Percentiles rank a stretch among this genome's conserved stretches.
Evolutionary conservation across 1,140 invertebrate species (phyloP).

Genomic region (Eubasilissa regina): DNA sequence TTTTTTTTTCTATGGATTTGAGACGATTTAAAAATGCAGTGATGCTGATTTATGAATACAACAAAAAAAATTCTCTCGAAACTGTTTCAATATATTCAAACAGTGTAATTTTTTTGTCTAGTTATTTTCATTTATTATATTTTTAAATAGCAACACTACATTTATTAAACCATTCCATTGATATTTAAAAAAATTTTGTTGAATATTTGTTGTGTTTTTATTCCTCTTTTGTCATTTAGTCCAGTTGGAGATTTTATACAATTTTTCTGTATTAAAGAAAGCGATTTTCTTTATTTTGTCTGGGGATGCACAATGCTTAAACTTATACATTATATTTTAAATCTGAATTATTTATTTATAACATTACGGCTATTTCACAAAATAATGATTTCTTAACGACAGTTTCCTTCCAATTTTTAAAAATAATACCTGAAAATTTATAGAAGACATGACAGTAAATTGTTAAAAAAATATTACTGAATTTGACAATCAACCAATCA

Average conservation of each 20-base stretch:
- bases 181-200: conserved; percentile 37
- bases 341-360: conserved; percentile 18
- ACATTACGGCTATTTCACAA: conserved; percentile 9
- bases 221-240: conserved; percentile 53
- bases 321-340: conserved; percentile 34
- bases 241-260: conserved; percentile 43
- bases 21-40: conserved; percentile 20
- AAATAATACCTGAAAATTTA: too few relatives aligned
- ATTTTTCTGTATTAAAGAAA: conserved; percentile 27
- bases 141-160: conserved; percentile 4
- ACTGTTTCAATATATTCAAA: neutral
- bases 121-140: neutral
- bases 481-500: too few relatives aligned
- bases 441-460: too few relatives aligned
- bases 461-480: too few relatives aligned
- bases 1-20: neutral
- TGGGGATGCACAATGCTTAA: conserved; percentile 59
- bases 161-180: conserved; percentile 19
- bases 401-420: too few relatives aligned
- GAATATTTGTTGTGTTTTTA: conserved; percentile 37
- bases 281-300: conserved; percentile 47
- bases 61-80: neutral
- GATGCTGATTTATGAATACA: neutral
- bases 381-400: neutral
- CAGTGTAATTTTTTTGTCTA: neutral